Base-by-base conservation (phyloP, 2,797 vertebrate species). In the Notamacropus eugenii region DNA sequence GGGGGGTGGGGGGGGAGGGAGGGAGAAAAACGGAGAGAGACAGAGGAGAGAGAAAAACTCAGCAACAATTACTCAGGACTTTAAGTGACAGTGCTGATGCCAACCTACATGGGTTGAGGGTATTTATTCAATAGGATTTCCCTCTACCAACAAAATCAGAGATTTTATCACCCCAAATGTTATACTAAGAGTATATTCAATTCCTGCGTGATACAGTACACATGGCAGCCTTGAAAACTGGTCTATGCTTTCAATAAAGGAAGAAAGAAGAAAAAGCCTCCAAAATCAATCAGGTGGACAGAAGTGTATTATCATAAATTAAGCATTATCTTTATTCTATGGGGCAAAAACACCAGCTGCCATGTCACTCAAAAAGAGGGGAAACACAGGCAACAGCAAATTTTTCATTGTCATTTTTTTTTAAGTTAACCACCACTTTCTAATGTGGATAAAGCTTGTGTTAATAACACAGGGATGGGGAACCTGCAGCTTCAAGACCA, bases 361-460 rank as follows among this genome's bases (percentile, higher is more conserved):
- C 54, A 50, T 4, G 40, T 14, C 13, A 52, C 55, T 90, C 40
- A 34, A 96, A 94, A 29, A 14, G 28, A 55, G 31, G 14, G 40
- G 27, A 40, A 93, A 57, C 93, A 58, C 29, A 92, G 91, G 52
- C 0, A 91, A 52, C 57, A 91, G 46, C 74, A 91, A 40, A 40
- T 54, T 91, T 58, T 54, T 91, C 82, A n/a, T 90, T 50, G 16
- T 87, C 91, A 92, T 93, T 57, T 16, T 55, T 91, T 93, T 95
- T 91, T 10, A n/a, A 90, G 90, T 94, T 59, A 97, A 55, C 31
- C 74, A 62, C 82, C 96, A 19, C 94, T 91, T 91, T 74, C 90
- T 96, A 87, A 54, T 2, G 46, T 59, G 24, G 31, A 57, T 28
- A 91, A 92, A 96, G 93, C 58, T n/a, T 59, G 62, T 0, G 1